Conservation (phyloP, 2,797 vertebrate species). For the Rallus crepitans region DNA sequence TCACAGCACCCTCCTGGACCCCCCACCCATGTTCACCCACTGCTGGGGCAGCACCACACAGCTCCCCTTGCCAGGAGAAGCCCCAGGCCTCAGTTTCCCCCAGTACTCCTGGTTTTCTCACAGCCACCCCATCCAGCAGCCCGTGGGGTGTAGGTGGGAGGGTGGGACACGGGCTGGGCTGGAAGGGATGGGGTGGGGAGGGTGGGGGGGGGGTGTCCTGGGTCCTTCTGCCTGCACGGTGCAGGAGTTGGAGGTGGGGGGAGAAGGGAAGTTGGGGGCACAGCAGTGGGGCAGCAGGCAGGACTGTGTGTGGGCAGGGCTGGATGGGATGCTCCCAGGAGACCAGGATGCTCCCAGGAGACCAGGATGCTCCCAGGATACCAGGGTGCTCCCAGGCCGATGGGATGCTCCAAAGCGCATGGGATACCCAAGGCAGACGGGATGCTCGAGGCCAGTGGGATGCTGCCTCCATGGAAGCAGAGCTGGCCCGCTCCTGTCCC, state of each 20-base stretch:
- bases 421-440: neutral
- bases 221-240: neutral
- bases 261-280: neutral
- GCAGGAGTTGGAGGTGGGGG: neutral
- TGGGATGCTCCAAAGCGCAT: neutral
- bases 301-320: neutral
- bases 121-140: neutral
- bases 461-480: neutral
- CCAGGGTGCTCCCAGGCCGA: neutral
- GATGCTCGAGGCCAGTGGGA: neutral
- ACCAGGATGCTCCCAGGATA: too few species aligned
- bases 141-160: neutral
- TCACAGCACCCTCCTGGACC: neutral
- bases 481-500: neutral
- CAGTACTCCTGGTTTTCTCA: fast-evolving
- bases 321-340: neutral
- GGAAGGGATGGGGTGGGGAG: neutral
- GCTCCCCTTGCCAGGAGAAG: neutral
- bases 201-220: too few species aligned
- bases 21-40: neutral
- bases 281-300: fast-evolving
- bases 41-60: neutral
- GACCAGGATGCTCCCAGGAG: too few species aligned
- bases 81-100: neutral
- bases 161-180: neutral